Evolutionary conservation across 2,888 invertebrate species (phyloP), one percentile per base, ranked within the genome.

Genomic region (Parnassius apollo): DNA sequence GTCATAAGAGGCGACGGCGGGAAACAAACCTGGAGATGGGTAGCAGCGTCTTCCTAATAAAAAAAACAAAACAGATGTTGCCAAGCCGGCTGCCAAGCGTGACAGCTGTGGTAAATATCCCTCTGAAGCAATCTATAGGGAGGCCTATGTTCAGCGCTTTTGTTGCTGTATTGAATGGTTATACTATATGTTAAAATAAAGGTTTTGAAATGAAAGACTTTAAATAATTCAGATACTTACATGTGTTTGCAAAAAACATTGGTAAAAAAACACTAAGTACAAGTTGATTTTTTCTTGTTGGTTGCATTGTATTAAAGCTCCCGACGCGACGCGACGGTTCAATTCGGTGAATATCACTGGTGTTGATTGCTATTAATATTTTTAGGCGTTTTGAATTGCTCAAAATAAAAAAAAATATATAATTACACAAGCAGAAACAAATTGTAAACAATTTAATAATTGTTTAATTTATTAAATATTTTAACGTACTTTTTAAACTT

Each of bases 181-280:
- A 18, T 18, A 18, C 18, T 18, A 18, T 18, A 18, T 18, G 18
- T 18, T 18, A 1, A 18, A 18, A 22, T 7, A 4, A 22, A 25
- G 22, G 25, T 3, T 51, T 10, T 49, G 9, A 46, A 46, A 57
- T 22, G 18, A 51, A 49, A 59, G 52, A 50, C 59, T 44, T 55
- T 42, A 56, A 10, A 55, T 59, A 66, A 25, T 25, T 25, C 25
- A 13, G 65, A 65, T 75, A 84, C 83, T 76, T 70, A 80, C 83
- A 77, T 72, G 76, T 65, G 25, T 73, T 75, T 22, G 70, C 72
- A 62, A 80, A 77, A 62, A 79, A 74, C 42, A 82, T 61, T 1
- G 76, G 66, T 42, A 82, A 48, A 11, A 82, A 56, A 57, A 81
- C 69, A 71, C 77, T 75, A 10, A 79, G 57, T 59, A 80, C 61